A percentile compares a stretch with the other conserved stretches of the same genome.
These are phyloP conservation scores for Dascyllus trimaculatus DNA, from an alignment of 2,113 vertebrate genomes.

Conservation along the genomic window DNA sequence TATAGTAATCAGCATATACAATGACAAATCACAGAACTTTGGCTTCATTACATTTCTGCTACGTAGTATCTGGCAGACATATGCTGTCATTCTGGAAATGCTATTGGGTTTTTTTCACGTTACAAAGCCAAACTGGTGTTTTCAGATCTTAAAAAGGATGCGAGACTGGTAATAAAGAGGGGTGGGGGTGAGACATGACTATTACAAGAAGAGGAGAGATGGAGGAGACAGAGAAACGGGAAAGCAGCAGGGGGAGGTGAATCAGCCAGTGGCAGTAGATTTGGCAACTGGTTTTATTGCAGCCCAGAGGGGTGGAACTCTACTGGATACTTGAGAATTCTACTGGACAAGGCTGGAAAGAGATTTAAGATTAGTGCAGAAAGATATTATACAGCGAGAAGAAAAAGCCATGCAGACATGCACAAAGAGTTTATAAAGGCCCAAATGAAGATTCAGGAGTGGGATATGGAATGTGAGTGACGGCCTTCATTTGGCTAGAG, in stretches of 20 bases:
- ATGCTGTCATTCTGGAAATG: not conserved
- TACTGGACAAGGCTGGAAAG: conserved; percentile 32
- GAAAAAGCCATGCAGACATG: conserved; percentile 6
- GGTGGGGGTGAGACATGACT: conserved; percentile 5
- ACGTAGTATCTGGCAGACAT: not conserved
- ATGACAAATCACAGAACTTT: not conserved
- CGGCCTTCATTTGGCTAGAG: conserved; percentile 42
- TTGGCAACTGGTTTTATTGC: conserved; percentile 64
- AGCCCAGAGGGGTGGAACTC: conserved; percentile 46
- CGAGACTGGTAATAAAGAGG: not conserved
- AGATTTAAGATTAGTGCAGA: conserved; percentile 32
- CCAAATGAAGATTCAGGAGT: conserved; percentile 40
- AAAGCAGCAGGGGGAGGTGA: conserved; percentile 31
- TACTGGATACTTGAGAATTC: conserved; percentile 38
- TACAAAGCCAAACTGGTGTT: conserved; percentile 5
- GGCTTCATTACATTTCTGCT: not conserved
- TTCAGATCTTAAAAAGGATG: conserved; percentile 13
- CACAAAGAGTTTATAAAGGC: conserved; percentile 17
- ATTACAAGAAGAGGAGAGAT: conserved; percentile 14
- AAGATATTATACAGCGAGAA: conserved; percentile 21
- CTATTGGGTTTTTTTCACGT: not conserved
- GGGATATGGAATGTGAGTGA: conserved; percentile 17
- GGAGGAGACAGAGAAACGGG: conserved; percentile 20
- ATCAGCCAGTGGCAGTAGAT: conserved; percentile 63
- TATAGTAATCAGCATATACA: not conserved